Conservation (phyloP, 2,113 vertebrate genomes). For the Eubucco bourcierii region DNA sequence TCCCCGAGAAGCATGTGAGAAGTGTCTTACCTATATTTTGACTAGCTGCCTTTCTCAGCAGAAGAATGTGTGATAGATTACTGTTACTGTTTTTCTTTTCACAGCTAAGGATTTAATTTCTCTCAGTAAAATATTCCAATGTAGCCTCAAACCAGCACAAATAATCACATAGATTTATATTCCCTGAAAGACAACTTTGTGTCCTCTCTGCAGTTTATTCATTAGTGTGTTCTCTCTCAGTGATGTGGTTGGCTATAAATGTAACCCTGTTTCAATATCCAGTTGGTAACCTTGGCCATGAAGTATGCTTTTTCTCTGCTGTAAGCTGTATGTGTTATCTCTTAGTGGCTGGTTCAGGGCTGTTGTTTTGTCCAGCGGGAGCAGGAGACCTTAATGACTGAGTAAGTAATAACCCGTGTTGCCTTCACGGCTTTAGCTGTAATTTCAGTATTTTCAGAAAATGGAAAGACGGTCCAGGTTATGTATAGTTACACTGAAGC, state of each 20-base stretch:
- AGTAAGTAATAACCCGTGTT: background rate
- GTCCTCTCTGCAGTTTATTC: background rate
- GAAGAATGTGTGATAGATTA: no score
- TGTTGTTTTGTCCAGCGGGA: background rate
- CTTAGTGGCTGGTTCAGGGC: background rate
- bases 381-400: background rate
- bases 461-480: background rate
- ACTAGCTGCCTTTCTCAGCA: no score
- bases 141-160: no score
- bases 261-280: background rate
- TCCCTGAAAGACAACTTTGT: background rate
- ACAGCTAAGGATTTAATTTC: no score
- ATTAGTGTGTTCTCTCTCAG: background rate
- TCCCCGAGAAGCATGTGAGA: no score
- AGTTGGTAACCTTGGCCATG: slow-evolving; percentile 3
- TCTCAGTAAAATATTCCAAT: no score
- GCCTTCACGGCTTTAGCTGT: background rate
- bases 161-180: background rate
- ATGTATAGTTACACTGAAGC: background rate
- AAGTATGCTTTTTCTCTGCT: background rate
- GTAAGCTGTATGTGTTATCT: background rate
- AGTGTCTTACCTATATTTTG: no score
- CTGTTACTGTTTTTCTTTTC: no score
- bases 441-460: background rate
- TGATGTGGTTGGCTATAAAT: background rate